Percentiles rank a stretch among this genome's conserved stretches.
These are phyloP conservation scores for Pachliopta kotzebuea DNA, from an alignment of 2,888 invertebrate genomes.

Conservation along the genomic window DNA sequence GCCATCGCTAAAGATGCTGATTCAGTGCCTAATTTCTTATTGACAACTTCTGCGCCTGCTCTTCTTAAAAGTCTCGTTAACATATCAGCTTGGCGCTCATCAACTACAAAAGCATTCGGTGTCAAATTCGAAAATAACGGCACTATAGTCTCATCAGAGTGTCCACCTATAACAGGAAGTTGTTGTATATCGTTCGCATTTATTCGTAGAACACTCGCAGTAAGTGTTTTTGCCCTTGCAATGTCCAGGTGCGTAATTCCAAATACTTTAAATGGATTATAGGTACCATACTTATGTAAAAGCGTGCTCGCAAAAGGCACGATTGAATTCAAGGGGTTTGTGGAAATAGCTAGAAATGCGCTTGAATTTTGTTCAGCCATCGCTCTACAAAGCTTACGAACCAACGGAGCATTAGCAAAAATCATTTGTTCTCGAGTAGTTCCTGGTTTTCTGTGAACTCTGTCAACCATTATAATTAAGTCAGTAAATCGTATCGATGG, in stretches of 20 bases:
- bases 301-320: conserved; percentile 56
- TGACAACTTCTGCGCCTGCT: conserved; percentile 52
- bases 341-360: conserved; percentile 55
- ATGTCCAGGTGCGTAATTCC: conserved; percentile 60
- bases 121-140: conserved; percentile 58
- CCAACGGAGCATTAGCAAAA: conserved; percentile 47
- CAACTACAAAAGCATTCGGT: conserved; percentile 41
- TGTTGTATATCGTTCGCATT: conserved; percentile 42
- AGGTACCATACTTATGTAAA: conserved; percentile 47
- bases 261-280: conserved; percentile 56
- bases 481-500: conserved; percentile 46
- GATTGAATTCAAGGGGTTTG: conserved; percentile 58
- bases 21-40: conserved; percentile 48
- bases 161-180: conserved; percentile 61
- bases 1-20: conserved; percentile 52
- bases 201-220: conserved; percentile 44
- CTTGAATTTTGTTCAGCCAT: conserved; percentile 50
- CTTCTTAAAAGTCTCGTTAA: conserved; percentile 53
- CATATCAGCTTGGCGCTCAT: conserved; percentile 46
- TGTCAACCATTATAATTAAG: conserved; percentile 50
- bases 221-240: conserved; percentile 46
- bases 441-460: conserved; percentile 45
- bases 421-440: conserved; percentile 50
- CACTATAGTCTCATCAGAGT: conserved; percentile 58
- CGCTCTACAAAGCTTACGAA: conserved; percentile 49